phyloP scores from a whole-genome alignment of 2,888 invertebrate genomes.

The Branchellion lobata region DNA sequence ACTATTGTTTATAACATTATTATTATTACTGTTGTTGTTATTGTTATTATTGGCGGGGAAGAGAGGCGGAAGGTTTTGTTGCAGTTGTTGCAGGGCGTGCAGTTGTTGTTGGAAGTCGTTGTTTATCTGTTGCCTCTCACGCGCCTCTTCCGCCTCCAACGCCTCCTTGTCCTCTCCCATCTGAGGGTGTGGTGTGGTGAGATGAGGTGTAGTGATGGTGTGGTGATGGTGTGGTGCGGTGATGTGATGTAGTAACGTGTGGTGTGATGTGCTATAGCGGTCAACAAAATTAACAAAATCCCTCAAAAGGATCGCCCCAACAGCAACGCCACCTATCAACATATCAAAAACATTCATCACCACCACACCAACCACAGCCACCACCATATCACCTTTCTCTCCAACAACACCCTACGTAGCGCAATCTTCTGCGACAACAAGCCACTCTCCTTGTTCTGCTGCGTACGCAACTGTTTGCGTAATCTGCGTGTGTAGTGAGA shows the following conservation, averaged over 20 bases:
- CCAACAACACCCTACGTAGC: constrained; percentile 28
- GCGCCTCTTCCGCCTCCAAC: neutral
- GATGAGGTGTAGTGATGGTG: too few relatives aligned
- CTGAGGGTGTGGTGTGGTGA: neutral
- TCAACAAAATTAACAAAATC: too few relatives aligned
- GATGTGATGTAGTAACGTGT: too few relatives aligned
- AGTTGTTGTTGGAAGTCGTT: neutral
- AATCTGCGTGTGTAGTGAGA: constrained; percentile 70
- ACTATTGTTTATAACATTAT: too few relatives aligned
- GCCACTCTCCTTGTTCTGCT: constrained; percentile 70
- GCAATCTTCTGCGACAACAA: constrained; percentile 68
- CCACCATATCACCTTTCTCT: constrained; percentile 33
- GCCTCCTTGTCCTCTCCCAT: neutral
- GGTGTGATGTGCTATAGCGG: too few relatives aligned
- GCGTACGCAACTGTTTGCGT: constrained; percentile 81
- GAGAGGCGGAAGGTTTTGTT: too few relatives aligned
- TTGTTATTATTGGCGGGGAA: too few relatives aligned
- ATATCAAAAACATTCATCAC: neutral
- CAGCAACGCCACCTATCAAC: too few relatives aligned
- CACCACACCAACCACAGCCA: neutral
- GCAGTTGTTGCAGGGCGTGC: neutral
- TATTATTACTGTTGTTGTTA: too few relatives aligned
- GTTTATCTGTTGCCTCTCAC: neutral
- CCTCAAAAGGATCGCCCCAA: too few relatives aligned
- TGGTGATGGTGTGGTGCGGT: too few relatives aligned